Percentiles rank a stretch among this genome's conserved stretches.
Conservation (phyloP, 2,797 vertebrate genomes). For the Podargus strigoides region DNA sequence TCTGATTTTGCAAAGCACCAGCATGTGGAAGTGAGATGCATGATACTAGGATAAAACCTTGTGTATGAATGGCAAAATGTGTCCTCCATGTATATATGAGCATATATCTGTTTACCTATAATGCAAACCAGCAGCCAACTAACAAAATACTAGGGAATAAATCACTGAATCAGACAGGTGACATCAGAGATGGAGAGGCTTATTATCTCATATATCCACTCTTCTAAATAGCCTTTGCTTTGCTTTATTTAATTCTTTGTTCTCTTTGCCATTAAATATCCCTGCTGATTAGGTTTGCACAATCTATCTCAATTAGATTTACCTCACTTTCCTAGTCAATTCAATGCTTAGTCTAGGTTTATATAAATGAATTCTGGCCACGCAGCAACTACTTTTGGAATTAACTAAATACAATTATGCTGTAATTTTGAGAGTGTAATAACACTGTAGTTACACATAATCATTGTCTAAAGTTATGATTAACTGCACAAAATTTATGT, state of each 20-base stretch:
- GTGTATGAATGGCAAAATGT: background rate
- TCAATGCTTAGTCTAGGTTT: conserved; percentile 50
- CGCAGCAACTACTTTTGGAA: conserved; percentile 36
- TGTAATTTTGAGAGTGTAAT: conserved; percentile 44
- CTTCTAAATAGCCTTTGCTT: conserved; percentile 29
- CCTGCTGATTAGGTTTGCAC: conserved; percentile 52
- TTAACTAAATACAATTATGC: conserved; percentile 55
- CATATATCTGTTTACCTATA: background rate
- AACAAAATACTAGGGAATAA: background rate
- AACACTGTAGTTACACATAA: conserved; percentile 55
- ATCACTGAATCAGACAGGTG: background rate
- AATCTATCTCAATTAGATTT: conserved; percentile 66
- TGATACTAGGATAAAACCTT: background rate
- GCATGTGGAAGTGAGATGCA: background rate
- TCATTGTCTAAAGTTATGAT: conserved; percentile 29
- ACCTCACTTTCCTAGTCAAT: conserved; percentile 55
- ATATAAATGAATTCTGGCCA: conserved; percentile 56
- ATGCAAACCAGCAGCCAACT: background rate
- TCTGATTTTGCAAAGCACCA: background rate
- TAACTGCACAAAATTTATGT: conserved; percentile 14
- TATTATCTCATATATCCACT: conserved; percentile 45
- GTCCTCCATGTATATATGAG: background rate
- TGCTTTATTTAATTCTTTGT: conserved; percentile 61
- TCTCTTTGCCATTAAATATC: conserved; percentile 57
- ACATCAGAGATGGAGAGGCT: conserved; percentile 31